Conservation (phyloP, 2,888 invertebrate genomes). For the Tanypteryx hageni region DNA sequence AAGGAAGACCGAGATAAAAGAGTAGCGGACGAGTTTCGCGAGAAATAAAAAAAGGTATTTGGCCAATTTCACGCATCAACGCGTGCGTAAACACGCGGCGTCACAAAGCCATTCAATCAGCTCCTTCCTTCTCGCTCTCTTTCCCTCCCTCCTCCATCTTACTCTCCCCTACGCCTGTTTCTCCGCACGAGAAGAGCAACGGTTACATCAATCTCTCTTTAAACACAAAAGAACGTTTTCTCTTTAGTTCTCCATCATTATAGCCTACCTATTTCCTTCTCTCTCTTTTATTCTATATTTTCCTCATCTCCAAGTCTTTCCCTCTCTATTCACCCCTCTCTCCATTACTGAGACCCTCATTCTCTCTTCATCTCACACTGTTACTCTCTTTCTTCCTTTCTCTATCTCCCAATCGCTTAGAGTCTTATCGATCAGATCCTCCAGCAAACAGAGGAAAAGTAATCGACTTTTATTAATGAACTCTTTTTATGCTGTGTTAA, state of each 20-base stretch:
- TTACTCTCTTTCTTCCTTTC: neutral
- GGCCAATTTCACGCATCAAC: constrained; percentile 46
- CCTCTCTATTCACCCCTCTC: neutral
- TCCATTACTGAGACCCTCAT: neutral
- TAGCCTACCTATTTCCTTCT: no score
- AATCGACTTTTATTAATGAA: constrained; percentile 30
- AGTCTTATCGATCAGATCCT: constrained; percentile 51
- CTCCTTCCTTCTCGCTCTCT: neutral
- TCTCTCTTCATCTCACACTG: neutral
- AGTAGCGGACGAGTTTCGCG: constrained; percentile 11
- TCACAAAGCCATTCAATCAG: constrained; percentile 44
- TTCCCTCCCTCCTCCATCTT: neutral
- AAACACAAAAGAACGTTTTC: neutral
- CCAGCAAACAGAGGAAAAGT: constrained; percentile 29
- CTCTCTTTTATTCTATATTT: no score
- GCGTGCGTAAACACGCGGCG: constrained; percentile 52
- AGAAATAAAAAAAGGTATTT: constrained; percentile 26
- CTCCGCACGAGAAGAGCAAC: constrained; percentile 10
- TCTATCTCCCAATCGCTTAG: neutral
- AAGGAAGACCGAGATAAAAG: neutral
- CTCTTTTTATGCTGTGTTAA: neutral
- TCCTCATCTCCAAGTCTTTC: neutral
- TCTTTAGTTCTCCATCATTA: no score
- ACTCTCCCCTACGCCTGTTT: neutral
- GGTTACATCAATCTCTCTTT: constrained; percentile 9